A percentile compares a stretch with the other conserved stretches of the same genome.
These are phyloP conservation scores for Eptatretus burgeri DNA, from an alignment of 2,113 vertebrate genomes.

Conservation along the genomic window DNA sequence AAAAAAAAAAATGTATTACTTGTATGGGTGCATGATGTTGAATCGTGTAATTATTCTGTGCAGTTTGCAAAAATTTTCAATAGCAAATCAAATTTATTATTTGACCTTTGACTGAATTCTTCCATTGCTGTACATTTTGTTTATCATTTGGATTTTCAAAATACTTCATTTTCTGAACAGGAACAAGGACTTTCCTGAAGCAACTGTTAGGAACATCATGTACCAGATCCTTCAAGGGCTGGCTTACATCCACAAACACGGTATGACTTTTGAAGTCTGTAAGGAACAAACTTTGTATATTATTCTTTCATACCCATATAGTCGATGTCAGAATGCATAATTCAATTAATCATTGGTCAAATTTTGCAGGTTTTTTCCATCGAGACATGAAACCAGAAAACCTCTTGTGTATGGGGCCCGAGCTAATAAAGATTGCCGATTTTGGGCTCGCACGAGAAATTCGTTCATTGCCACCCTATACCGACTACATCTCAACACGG, in stretches of 20 bases:
- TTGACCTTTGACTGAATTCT: slow-evolving; percentile 1
- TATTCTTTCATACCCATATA: background rate
- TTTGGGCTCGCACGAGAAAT: slow-evolving; percentile 89
- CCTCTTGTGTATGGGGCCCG: slow-evolving; percentile 78
- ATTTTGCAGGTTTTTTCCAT: slow-evolving; percentile 56
- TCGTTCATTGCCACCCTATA: slow-evolving; percentile 74
- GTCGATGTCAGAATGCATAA: too few species aligned
- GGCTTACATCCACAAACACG: slow-evolving; percentile 91
- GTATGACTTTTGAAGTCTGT: slow-evolving; percentile 25
- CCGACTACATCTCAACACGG: slow-evolving; percentile 82
- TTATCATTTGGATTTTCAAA: too few species aligned
- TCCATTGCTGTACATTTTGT: slow-evolving; percentile 11
- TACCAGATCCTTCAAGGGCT: slow-evolving; percentile 94
- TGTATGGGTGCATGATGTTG: too few species aligned
- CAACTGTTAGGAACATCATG: slow-evolving; percentile 92
- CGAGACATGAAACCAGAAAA: slow-evolving; percentile 98
- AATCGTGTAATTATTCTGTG: too few species aligned
- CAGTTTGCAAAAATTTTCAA: too few species aligned
- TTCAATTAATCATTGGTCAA: slow-evolving; percentile 9
- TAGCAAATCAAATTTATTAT: too few species aligned
- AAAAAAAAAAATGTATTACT: too few species aligned
- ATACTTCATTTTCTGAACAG: slow-evolving; percentile 17
- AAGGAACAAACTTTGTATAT: background rate
- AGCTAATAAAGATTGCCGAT: slow-evolving; percentile 90
- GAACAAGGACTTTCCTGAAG: slow-evolving; percentile 83